These are phyloP conservation scores for Microtus montanus DNA, from an alignment of 2,113 vertebrate species.

Conservation along the genomic window DNA sequence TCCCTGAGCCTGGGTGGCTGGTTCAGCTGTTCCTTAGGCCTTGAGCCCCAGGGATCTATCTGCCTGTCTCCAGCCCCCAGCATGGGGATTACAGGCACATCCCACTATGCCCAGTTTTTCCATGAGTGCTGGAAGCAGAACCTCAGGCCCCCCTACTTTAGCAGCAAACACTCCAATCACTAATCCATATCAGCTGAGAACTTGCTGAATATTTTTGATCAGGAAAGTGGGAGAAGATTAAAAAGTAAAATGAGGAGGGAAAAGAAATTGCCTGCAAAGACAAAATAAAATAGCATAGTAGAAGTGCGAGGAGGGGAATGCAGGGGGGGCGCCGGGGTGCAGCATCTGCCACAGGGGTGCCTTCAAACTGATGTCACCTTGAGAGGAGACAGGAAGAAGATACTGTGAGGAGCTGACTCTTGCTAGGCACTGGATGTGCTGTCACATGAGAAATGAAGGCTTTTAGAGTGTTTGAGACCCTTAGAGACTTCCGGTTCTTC, in stretches of 20 bases:
- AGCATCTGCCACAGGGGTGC: not conserved
- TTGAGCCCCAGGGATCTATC: not conserved
- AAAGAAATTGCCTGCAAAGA: not conserved
- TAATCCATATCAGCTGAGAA: not conserved
- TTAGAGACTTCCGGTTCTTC: not conserved
- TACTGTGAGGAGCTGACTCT: not conserved
- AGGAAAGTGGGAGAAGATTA: not conserved
- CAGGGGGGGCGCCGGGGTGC: too few relatives aligned
- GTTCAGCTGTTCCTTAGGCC: too few relatives aligned
- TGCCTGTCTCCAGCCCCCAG: not conserved
- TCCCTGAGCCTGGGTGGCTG: too few relatives aligned
- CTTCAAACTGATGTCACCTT: not conserved
- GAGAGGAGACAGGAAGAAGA: not conserved
- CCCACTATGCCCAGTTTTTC: not conserved
- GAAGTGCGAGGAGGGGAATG: not conserved
- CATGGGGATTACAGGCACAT: not conserved
- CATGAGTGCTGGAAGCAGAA: not conserved
- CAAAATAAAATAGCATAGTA: not conserved
- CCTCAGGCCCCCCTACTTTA: not conserved
- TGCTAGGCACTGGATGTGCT: not conserved
- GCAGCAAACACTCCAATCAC: not conserved
- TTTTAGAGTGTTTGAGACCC: not conserved
- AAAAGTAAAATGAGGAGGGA: not conserved
- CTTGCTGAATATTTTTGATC: constrained; percentile 33
- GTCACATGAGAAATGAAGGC: not conserved